Base-by-base conservation (phyloP, 1,140 invertebrate genomes). In the Hestina assimilis region DNA sequence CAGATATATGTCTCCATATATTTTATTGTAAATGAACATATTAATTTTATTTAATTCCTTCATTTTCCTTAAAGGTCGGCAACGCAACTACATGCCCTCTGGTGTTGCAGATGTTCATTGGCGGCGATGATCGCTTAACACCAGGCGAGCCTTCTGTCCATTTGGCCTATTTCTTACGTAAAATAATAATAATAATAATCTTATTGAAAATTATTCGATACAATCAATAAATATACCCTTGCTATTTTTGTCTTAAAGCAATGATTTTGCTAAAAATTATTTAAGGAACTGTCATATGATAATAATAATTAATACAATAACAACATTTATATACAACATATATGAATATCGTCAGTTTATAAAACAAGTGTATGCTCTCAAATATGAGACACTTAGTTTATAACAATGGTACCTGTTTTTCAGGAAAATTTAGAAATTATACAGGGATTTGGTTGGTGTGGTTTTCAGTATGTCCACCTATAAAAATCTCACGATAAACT, bases 201-300 rank as follows among this genome's bases (percentile, higher is more conserved):
- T n/a, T n/a, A n/a, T n/a, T n/a, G n/a, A n/a, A n/a, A n/a, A n/a
- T n/a, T n/a, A n/a, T n/a, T n/a, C n/a, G n/a, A n/a, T n/a, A n/a
- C n/a, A n/a, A n/a, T n/a, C n/a, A n/a, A n/a, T n/a, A n/a, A n/a
- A n/a, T n/a, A n/a, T n/a, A n/a, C n/a, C n/a, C n/a, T 17, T 9
- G 33, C n/a, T 38, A 15, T 38, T 3, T 38, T 38, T 17, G 9
- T 8, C 14, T 35, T 1, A 14, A 35, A 15, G 1, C 14, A 35
- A 8, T 8, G 9, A 33, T n/a, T n/a, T n/a, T n/a, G n/a, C n/a
- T n/a, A n/a, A n/a, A n/a, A n/a, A n/a, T n/a, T n/a, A n/a, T n/a
- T 68, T 69, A 75, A 84, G 81, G 81, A 84, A 84, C 81, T 77
- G 66, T 80, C 75, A 71, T 67, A 75, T 56, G n/a, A n/a, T n/a